Base-by-base conservation (phyloP, 1,140 invertebrate species). In the Coelopa frigida region DNA sequence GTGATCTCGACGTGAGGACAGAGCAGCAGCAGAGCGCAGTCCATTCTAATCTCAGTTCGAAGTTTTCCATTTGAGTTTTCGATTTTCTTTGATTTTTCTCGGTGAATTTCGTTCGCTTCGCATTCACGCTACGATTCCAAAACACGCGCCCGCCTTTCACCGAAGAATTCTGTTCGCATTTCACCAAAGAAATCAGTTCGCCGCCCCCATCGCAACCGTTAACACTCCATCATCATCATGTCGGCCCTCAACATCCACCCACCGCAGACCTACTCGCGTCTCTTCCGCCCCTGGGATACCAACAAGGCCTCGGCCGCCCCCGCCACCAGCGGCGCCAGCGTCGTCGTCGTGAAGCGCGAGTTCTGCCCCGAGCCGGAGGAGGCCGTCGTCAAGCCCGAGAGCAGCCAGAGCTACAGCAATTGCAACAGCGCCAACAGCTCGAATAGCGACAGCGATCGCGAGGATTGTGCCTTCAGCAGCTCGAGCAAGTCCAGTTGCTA, bases 231-330 rank as follows among this genome's bases (percentile, higher is more conserved):
- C 27, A 14, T 10, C 27, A 29, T 10, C 14, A 67, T 68, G 64
- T 68, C 64, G 48, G 53, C 54, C 17, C 52, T 67, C 45, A 64
- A 64, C 42, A 51, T 67, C 52, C 58, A 57, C 39, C 63, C 66
- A 38, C 63, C 67, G 36, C 67, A 70, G 60, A 70, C 67, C 18
- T 70, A 68, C 41, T 68, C 67, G 46, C 58, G 67, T 24, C 52
- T 70, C 15, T 70, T 70, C 52, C 66, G 67, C 50, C 67, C 67
- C 29, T 70, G 67, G 67, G 67, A 70, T 56, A 52, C 50, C 23
- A 58, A 21, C n/a, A 48, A 18, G 15, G 29, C 10, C 32, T 10
- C 27, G 8, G n/a, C 27, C 8, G 8, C 49, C 52, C 37, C 15
- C 12, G 37, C 5, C 8, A 39, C 12, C 12, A 39, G 7, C 14